Evolutionary conservation across 35 echinoderm and acorn worm species (phyloP).

Genomic region (Hemicentrotus pulcherrimus): DNA sequence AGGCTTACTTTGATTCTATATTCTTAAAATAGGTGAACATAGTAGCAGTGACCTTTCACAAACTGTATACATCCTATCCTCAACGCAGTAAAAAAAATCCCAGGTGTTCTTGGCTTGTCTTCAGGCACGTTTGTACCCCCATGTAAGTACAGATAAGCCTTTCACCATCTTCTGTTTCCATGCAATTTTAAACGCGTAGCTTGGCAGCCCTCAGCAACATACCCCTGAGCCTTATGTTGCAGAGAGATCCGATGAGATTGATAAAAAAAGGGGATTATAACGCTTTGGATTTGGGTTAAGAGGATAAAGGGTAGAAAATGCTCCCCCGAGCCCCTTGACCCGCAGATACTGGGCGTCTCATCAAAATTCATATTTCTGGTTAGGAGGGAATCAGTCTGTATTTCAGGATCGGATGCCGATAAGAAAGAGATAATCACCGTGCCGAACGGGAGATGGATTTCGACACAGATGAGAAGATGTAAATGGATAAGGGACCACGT

Average conservation of each 20-base stretch:
- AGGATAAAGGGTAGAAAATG: not conserved
- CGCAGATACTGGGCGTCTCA: not conserved
- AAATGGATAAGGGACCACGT: not conserved
- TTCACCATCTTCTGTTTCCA: not conserved
- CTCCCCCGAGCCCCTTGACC: not conserved
- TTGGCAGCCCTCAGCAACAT: not conserved
- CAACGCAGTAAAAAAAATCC: not conserved
- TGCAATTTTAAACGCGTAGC: not conserved
- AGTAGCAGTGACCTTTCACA: not conserved
- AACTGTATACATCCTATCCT: not conserved
- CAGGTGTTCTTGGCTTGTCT: not conserved
- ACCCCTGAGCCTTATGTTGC: not conserved
- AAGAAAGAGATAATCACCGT: not conserved
- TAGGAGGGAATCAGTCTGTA: not conserved
- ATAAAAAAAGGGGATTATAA: not conserved
- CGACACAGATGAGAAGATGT: not conserved
- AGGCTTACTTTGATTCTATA: not conserved
- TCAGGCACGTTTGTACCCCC: not conserved
- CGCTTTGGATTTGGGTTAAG: not conserved
- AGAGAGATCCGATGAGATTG: not conserved
- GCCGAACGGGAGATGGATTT: not conserved
- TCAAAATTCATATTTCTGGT: slow-evolving; percentile 13
- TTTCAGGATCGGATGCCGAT: not conserved
- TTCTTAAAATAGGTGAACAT: not conserved
- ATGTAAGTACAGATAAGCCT: not conserved